A percentile compares a stretch with the other conserved stretches of the same genome.
These are phyloP conservation scores for Rattus norvegicus DNA, from an alignment of 2,113 vertebrate species.

Conservation along the genomic window DNA sequence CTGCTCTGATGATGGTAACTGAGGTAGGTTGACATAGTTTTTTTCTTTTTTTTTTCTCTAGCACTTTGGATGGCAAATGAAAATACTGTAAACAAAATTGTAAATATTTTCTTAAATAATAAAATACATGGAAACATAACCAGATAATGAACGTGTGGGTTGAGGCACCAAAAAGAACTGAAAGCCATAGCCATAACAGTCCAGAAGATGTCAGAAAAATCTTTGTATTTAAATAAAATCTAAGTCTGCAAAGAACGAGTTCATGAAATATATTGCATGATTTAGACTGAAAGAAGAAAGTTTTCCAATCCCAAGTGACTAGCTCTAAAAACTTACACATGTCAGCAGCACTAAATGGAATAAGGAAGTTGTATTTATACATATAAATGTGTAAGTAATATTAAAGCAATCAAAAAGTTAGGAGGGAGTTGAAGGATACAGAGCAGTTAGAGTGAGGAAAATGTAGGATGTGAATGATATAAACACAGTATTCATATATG, in stretches of 20 bases:
- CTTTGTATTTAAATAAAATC: neutral
- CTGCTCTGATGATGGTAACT: neutral
- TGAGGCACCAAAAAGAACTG: neutral
- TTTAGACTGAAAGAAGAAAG: neutral
- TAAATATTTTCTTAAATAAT: neutral
- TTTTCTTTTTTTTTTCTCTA: neutral
- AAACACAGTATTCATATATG: neutral
- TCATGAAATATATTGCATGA: neutral
- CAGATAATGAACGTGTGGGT: neutral
- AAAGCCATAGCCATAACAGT: neutral
- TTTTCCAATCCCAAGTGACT: neutral
- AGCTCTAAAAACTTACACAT: neutral
- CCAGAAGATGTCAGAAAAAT: neutral
- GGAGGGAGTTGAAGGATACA: neutral
- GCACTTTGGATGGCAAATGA: neutral
- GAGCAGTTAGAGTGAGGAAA: neutral
- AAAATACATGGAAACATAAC: neutral
- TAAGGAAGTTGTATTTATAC: neutral
- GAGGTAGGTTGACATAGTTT: neutral
- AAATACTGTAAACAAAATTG: neutral
- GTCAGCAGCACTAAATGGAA: neutral
- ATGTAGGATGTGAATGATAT: neutral
- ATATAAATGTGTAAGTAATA: neutral
- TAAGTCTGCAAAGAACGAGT: neutral
- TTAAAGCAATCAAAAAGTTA: neutral